Conservation (phyloP, 35 echinoderm and acorn worm genomes). For the Apostichopus parvimensis region DNA sequence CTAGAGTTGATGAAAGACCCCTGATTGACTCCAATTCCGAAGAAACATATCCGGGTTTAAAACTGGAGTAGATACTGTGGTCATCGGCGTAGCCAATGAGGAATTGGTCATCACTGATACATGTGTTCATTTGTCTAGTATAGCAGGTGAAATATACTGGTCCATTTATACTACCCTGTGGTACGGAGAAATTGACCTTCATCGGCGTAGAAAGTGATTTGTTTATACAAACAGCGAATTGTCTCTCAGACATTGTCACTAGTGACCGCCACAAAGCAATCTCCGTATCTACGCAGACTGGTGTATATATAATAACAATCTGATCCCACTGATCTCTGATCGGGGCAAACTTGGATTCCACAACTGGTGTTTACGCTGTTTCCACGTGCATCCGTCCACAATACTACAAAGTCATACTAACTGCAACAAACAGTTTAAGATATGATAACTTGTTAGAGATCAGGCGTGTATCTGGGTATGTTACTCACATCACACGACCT, state of each 20-base stretch:
- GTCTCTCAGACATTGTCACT: neutral
- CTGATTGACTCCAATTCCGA: neutral
- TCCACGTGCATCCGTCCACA: too few relatives aligned
- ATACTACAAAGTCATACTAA: too few relatives aligned
- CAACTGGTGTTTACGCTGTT: too few relatives aligned
- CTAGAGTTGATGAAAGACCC: conserved; percentile 11
- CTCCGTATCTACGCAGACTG: too few relatives aligned
- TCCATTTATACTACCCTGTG: conserved; percentile 27
- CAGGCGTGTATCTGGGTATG: too few relatives aligned
- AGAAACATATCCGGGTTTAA: conserved; percentile 2
- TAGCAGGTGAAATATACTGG: conserved; percentile 52
- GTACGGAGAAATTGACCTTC: conserved; percentile 8
- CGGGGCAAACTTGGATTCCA: too few relatives aligned
- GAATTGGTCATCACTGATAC: neutral
- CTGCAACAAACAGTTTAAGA: too few relatives aligned
- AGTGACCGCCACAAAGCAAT: too few relatives aligned
- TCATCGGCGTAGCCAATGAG: conserved; percentile 31
- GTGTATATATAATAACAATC: too few relatives aligned
- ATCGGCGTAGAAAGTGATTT: neutral
- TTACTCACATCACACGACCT: too few relatives aligned
- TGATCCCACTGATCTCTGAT: too few relatives aligned
- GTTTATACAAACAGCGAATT: neutral
- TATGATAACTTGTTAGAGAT: too few relatives aligned
- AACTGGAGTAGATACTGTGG: conserved; percentile 33
- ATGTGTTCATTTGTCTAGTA: neutral